phyloP scores from a whole-genome alignment of 92 coral and sea anemone species.

The Palythoa heliodiscus region DNA sequence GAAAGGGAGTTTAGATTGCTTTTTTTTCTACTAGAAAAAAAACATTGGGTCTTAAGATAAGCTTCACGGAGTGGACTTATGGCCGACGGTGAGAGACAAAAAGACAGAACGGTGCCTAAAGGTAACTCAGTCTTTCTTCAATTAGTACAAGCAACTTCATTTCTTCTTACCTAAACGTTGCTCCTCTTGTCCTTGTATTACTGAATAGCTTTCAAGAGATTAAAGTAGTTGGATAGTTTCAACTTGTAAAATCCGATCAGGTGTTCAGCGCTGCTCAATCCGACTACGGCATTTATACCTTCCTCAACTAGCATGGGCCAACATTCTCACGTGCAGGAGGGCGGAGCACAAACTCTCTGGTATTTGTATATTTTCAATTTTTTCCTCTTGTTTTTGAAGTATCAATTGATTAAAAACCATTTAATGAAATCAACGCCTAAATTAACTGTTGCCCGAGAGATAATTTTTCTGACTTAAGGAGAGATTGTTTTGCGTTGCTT shows the following conservation, averaged over 20 bases:
- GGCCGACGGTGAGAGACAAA: no score
- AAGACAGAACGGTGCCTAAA: no score
- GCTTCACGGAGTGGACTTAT: no score
- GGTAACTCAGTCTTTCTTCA: not conserved
- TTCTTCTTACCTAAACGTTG: not conserved
- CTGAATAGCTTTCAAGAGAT: not conserved
- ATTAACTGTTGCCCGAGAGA: not conserved
- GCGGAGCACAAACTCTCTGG: not conserved
- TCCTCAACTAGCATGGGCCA: constrained; percentile 3
- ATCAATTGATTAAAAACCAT: not conserved
- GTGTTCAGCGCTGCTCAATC: not conserved
- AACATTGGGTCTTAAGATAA: no score
- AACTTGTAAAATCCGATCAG: not conserved
- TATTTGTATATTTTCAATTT: not conserved
- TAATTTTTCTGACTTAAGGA: not conserved
- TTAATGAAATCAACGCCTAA: constrained; percentile 1
- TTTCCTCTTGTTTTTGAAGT: not conserved
- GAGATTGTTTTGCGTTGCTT: not conserved
- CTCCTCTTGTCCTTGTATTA: not conserved
- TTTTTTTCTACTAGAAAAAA: no score
- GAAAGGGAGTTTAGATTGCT: no score
- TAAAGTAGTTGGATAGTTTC: not conserved
- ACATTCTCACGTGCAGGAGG: constrained; percentile 19
- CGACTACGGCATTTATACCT: not conserved
- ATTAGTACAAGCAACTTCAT: not conserved